Percentiles rank a stretch among this genome's conserved stretches.
Evolutionary conservation across 2,888 invertebrate species (phyloP).

Genomic region (Ophraella communa): DNA sequence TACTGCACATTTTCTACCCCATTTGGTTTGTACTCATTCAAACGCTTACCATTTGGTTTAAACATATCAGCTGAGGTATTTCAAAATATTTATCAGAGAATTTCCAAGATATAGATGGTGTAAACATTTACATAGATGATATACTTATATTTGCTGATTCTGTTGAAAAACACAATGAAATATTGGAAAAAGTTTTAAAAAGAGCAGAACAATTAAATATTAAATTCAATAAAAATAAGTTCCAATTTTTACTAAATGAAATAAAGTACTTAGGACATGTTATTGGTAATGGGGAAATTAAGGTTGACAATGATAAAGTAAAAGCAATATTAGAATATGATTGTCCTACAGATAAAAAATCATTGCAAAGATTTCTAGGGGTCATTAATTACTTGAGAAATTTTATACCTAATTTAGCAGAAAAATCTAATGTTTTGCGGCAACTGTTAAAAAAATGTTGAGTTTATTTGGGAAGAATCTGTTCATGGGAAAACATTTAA

Average conservation of each 20-base stretch:
- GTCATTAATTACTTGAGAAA: too few species aligned
- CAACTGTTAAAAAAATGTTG: not conserved
- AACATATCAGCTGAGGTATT: conserved; percentile 6
- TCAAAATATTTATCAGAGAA: conserved; percentile 12
- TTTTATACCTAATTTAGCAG: too few species aligned
- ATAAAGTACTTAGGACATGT: conserved; percentile 16
- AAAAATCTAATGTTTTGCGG: not conserved
- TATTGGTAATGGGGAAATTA: not conserved
- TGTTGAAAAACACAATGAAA: not conserved
- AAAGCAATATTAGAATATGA: conserved; percentile 11
- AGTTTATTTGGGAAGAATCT: not conserved
- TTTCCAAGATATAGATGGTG: conserved; percentile 5
- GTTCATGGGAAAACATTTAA: not conserved
- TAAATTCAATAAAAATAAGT: conserved; percentile 15
- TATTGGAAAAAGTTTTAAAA: conserved; percentile 12
- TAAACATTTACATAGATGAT: conserved; percentile 14
- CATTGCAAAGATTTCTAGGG: conserved; percentile 13
- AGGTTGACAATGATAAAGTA: conserved; percentile 1
- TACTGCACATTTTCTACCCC: not conserved
- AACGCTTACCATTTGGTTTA: conserved; percentile 5
- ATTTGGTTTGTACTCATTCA: not conserved
- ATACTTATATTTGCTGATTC: conserved; percentile 14
- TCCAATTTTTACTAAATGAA: conserved; percentile 3
- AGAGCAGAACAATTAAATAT: conserved; percentile 10
- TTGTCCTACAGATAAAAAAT: conserved; percentile 12